phyloP scores from a whole-genome alignment of 2,888 invertebrate species.

The Zygothrica quintamaculata region DNA sequence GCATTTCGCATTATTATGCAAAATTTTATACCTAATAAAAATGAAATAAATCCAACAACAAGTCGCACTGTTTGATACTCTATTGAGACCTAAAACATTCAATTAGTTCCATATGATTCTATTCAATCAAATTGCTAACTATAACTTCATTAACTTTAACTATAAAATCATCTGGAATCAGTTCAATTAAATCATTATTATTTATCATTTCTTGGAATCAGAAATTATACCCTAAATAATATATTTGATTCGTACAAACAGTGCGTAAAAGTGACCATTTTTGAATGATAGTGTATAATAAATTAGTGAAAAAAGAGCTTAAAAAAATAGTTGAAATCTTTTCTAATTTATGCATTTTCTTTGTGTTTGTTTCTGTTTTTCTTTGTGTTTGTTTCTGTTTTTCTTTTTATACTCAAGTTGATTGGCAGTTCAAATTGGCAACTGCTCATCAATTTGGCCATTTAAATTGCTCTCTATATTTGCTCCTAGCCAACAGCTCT shows the following conservation, averaged over 20 bases:
- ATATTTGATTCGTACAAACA: background rate
- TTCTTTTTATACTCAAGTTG: conserved; percentile 70
- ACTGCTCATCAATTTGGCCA: conserved; percentile 51
- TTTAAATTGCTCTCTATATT: conserved; percentile 13
- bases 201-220: too few relatives aligned
- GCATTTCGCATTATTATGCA: conserved; percentile 64
- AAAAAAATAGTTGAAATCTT: conserved; percentile 14
- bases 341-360: conserved; percentile 75
- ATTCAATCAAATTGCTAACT: too few relatives aligned
- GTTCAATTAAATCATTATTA: too few relatives aligned
- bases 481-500: background rate
- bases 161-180: too few relatives aligned
- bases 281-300: conserved; percentile 37
- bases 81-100: too few relatives aligned
- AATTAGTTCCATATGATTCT: too few relatives aligned
- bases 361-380: conserved; percentile 61
- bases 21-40: conserved; percentile 5
- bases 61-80: too few relatives aligned
- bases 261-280: background rate
- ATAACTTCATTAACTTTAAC: too few relatives aligned
- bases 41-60: background rate
- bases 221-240: too few relatives aligned
- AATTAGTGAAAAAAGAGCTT: conserved; percentile 31
- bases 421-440: conserved; percentile 73
- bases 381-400: conserved; percentile 71